Evolutionary conservation across 2,888 invertebrate species (phyloP), one percentile per base, ranked within the genome.

Genomic region (Drosophila gaucha): DNA sequence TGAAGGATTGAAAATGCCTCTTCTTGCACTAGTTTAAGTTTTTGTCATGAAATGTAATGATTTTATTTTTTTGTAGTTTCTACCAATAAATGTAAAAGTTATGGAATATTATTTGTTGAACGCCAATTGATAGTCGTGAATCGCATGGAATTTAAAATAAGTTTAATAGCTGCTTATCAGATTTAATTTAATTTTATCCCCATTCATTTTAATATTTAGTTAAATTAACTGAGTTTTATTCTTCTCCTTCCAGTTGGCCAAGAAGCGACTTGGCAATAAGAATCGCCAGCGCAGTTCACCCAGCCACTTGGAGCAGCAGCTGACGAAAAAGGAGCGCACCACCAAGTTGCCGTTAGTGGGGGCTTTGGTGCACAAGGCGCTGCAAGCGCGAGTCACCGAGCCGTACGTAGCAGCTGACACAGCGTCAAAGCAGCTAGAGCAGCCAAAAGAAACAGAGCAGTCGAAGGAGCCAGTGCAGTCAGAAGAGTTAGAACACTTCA

Each of bases 261-360:
- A 62, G 14, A 67, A 57, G 22, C 67, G 67, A 26, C 60, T 67
- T 49, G 82, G 78, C 44, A 79, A 85, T 54, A 84, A 79, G 52
- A 46, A 77, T 35, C 67, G 63, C 18, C 54, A 18, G 52, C 47
- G 56, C 5, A 55, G n/a, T 28, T 12, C 35, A 10, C 62, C 69
- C 44, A 24, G 43, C 50, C 56, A 52, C 20, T 35, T 64, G 57
- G 73, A 86, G 68, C 54, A 77, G 65, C 68, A 73, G 71, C 63
- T 88, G 70, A 64, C 50, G 58, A 82, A 56, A 65, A 59, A 43
- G 49, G 66, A 77, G 56, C 86, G 86, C 54, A 18, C 59, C 49
- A 67, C 75, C 22, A 79, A 83, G 35, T 64, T 82, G 39, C 82
- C 82, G 14, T 38, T 83, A 36, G 82, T 83, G 46, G 82, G 80